Conservation (phyloP, 2,888 invertebrate species). For the Platerodrilus igneus region DNA sequence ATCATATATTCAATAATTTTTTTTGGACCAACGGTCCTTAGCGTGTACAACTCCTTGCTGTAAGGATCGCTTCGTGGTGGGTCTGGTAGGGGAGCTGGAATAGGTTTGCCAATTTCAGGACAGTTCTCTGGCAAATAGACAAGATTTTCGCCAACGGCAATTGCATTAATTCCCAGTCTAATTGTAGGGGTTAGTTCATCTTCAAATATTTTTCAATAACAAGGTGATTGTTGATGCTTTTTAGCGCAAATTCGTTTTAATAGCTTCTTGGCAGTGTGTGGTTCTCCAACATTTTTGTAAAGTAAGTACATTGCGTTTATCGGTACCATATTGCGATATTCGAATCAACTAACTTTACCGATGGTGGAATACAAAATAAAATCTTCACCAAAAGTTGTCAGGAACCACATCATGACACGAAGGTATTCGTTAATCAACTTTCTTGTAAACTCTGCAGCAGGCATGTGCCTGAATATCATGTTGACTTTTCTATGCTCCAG, state of each 20-base stretch:
- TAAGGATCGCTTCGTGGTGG: constrained; percentile 16
- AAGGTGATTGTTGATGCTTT: constrained; percentile 16
- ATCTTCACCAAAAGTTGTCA: too few species aligned
- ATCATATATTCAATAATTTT: constrained; percentile 38
- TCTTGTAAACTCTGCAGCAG: too few species aligned
- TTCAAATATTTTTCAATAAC: constrained; percentile 12
- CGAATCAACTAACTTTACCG: too few species aligned
- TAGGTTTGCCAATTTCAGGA: constrained; percentile 37
- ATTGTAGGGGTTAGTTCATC: constrained; percentile 13
- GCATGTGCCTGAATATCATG: too few species aligned
- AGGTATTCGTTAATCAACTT: too few species aligned
- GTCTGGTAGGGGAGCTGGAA: constrained; percentile 42
- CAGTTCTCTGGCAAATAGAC: constrained; percentile 30
- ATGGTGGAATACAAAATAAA: too few species aligned
- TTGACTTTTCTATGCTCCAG: too few species aligned
- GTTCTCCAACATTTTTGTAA: constrained; percentile 50
- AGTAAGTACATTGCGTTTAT: constrained; percentile 48
- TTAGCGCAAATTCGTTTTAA: constrained; percentile 14
- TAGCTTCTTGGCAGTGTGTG: constrained; percentile 42
- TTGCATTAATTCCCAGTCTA: constrained; percentile 32
- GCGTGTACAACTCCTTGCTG: constrained; percentile 33
- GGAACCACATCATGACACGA: too few species aligned
- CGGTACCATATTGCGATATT: constrained; percentile 44
- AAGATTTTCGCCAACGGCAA: constrained; percentile 33
- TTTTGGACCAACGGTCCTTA: constrained; percentile 37